Evolutionary conservation across 2,888 invertebrate genomes (phyloP).

Genomic region (Catocala sponsa): DNA sequence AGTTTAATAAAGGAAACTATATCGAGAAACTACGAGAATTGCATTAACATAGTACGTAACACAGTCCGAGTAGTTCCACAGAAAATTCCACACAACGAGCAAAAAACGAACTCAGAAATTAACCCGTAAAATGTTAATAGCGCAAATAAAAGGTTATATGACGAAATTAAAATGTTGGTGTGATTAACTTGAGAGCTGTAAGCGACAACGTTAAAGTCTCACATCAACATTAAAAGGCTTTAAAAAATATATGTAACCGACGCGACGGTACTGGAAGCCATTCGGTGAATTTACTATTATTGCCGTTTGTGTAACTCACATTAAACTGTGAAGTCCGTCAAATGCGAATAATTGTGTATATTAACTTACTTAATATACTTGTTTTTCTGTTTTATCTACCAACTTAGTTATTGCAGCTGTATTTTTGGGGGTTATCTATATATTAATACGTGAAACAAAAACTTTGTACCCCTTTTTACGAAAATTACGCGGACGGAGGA

Average conservation of each 20-base stretch:
- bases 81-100: neutral
- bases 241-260: conserved; percentile 42
- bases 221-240: conserved; percentile 29
- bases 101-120: conserved; percentile 33
- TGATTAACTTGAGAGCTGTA: conserved; percentile 43
- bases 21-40: too few relatives aligned
- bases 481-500: too few relatives aligned
- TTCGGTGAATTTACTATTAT: conserved; percentile 17
- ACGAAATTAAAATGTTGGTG: conserved; percentile 34
- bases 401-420: too few relatives aligned
- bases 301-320: conserved; percentile 14
- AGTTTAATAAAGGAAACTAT: too few relatives aligned
- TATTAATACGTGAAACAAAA: too few relatives aligned
- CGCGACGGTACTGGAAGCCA: conserved; percentile 6
- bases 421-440: too few relatives aligned
- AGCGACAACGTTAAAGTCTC: conserved; percentile 25
- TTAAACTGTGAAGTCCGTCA: neutral
- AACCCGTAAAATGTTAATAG: conserved; percentile 46
- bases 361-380: too few relatives aligned
- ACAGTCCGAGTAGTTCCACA: too few relatives aligned
- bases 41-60: too few relatives aligned
- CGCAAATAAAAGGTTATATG: conserved; percentile 24
- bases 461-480: too few relatives aligned
- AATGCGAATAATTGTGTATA: conserved; percentile 2
- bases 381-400: too few relatives aligned